Conservation (phyloP, 30 jellyfish, hydroid and myxozoan genomes). For the Phacellophora camtschatica region DNA sequence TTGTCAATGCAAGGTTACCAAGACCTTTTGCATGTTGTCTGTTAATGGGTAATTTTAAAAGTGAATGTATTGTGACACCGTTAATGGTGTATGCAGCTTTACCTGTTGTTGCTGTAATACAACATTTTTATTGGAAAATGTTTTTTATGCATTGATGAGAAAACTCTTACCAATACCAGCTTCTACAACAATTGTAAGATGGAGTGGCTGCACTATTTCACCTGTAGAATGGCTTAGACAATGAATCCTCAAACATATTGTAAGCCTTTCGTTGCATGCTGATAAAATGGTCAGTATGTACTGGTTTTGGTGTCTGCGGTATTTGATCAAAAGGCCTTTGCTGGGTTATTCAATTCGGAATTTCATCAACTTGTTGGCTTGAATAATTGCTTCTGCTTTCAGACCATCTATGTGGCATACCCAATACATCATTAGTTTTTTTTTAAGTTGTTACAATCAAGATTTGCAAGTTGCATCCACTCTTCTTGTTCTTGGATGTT, state of each 20-base stretch:
- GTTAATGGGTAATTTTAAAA: constrained; percentile 21
- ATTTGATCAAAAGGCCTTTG: neutral
- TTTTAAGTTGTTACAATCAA: neutral
- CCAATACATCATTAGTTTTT: neutral
- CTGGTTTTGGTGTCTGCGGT: neutral
- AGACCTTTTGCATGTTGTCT: neutral
- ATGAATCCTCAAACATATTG: neutral
- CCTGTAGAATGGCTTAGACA: neutral
- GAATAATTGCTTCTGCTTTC: neutral
- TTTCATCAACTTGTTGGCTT: neutral
- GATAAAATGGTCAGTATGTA: neutral
- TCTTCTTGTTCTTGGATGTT: neutral
- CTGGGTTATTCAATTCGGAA: neutral
- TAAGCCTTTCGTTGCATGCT: neutral
- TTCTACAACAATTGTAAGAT: neutral
- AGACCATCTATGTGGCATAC: neutral
- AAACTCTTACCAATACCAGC: constrained; percentile 9
- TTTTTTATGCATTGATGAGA: constrained; percentile 13
- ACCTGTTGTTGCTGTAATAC: constrained; percentile 31
- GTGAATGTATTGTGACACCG: constrained; percentile 21
- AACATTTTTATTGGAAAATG: constrained; percentile 5
- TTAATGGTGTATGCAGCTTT: constrained; percentile 21
- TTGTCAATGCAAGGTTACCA: constrained; percentile 7
- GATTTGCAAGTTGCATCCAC: neutral
- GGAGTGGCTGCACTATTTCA: neutral